Evolutionary conservation across 53 echinoderm and acorn worm genomes (phyloP).

Genomic region (Antedon mediterranea): DNA sequence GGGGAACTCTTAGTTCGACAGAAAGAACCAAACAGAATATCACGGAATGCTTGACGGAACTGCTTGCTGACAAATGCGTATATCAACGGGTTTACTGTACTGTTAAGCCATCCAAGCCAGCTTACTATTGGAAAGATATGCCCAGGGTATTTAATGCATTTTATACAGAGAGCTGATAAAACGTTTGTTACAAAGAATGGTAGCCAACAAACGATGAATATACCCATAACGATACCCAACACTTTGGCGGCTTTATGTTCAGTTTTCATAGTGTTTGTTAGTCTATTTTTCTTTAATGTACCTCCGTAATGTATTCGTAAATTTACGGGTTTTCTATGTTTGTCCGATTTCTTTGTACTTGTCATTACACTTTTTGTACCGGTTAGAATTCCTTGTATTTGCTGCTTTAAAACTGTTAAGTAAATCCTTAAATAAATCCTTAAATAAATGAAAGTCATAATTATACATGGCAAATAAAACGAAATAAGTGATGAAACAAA

Average conservation of each 20-base stretch:
- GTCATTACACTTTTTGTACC: slow-evolving; percentile 49
- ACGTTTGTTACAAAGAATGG: slow-evolving; percentile 40
- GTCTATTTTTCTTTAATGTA: no score
- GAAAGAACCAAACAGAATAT: slow-evolving; percentile 28
- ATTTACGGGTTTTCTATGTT: slow-evolving; percentile 44
- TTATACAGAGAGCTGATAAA: slow-evolving; percentile 17
- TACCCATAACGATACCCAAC: slow-evolving; percentile 37
- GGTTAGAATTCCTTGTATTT: slow-evolving; percentile 45
- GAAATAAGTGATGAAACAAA: slow-evolving; percentile 72
- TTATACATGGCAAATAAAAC: slow-evolving; percentile 59
- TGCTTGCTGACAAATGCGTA: slow-evolving; percentile 38
- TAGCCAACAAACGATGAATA: slow-evolving; percentile 40
- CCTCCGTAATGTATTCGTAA: slow-evolving; percentile 64
- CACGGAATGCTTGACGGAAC: slow-evolving; percentile 40
- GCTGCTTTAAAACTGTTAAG: slow-evolving; percentile 39
- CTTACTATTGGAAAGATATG: slow-evolving; percentile 28
- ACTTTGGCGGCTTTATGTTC: slow-evolving; percentile 52
- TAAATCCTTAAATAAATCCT: no score
- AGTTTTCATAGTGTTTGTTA: slow-evolving; percentile 20
- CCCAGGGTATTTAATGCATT: slow-evolving; percentile 23
- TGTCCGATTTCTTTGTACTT: not conserved
- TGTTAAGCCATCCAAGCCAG: slow-evolving; percentile 43
- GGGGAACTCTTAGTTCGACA: slow-evolving; percentile 12
- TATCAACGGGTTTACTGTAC: slow-evolving; percentile 39
- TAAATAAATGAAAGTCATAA: slow-evolving; percentile 66